These are phyloP conservation scores for Saturnia pavonia DNA, from an alignment of 2,888 invertebrate species.

Conservation along the genomic window DNA sequence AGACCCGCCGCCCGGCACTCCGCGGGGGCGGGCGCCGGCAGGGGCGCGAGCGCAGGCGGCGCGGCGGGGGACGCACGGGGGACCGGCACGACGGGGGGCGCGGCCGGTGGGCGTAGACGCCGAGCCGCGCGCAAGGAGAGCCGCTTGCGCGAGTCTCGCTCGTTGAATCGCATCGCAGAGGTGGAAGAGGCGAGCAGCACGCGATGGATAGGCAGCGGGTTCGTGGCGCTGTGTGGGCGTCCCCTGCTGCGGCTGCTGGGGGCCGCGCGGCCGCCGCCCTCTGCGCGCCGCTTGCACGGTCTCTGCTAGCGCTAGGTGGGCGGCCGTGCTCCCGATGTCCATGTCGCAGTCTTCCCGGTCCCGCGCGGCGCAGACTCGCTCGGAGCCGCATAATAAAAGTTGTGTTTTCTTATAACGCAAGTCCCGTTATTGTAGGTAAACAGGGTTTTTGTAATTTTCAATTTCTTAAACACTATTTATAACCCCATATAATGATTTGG, in stretches of 20 bases:
- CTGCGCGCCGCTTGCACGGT: constrained; percentile 69
- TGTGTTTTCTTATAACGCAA: constrained; percentile 34
- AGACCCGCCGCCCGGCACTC: constrained; percentile 37
- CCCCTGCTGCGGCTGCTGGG: constrained; percentile 71
- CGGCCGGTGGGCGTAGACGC: constrained; percentile 38
- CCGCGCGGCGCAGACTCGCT: not conserved
- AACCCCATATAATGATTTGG: not conserved
- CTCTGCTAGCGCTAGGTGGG: constrained; percentile 56
- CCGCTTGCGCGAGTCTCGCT: constrained; percentile 89
- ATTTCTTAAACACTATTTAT: constrained; percentile 34
- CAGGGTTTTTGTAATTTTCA: constrained; percentile 64
- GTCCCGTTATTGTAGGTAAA: constrained; percentile 54
- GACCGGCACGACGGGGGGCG: constrained; percentile 44
- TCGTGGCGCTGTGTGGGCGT: constrained; percentile 73
- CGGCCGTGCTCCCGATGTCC: constrained; percentile 19
- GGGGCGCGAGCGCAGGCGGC: constrained; percentile 36
- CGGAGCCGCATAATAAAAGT: constrained; percentile 16
- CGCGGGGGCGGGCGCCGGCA: constrained; percentile 46
- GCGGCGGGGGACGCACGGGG: constrained; percentile 36
- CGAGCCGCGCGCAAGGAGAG: constrained; percentile 68
- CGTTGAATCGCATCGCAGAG: constrained; percentile 92
- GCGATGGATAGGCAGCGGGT: constrained; percentile 66
- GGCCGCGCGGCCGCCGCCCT: constrained; percentile 75
- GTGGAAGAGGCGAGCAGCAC: constrained; percentile 86
- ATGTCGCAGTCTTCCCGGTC: constrained; percentile 2